A percentile compares a stretch with the other conserved stretches of the same genome.
Evolutionary conservation across 2,888 invertebrate genomes (phyloP).

Genomic region (Nudaria mundana): DNA sequence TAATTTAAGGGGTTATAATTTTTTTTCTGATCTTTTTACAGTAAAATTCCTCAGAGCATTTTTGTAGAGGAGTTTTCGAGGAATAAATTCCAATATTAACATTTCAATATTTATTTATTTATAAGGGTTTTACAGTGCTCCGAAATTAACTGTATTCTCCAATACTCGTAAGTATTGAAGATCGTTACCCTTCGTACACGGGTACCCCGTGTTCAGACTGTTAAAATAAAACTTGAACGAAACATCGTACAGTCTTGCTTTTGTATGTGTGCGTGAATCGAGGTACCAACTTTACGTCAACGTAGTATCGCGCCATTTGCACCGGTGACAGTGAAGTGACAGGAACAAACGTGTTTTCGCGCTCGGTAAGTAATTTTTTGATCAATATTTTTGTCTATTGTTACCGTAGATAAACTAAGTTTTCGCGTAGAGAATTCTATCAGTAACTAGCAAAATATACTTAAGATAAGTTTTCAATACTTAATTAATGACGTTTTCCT

Average conservation of each 20-base stretch:
- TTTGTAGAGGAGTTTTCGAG: too few species aligned
- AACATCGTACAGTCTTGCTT: conserved; percentile 2
- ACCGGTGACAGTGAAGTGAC: neutral
- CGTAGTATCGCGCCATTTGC: conserved; percentile 3
- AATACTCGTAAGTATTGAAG: too few species aligned
- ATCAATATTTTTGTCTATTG: neutral
- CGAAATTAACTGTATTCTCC: too few species aligned
- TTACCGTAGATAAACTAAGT: neutral
- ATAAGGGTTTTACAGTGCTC: too few species aligned
- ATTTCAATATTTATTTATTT: too few species aligned
- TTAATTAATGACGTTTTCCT: conserved; percentile 1
- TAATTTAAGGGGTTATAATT: too few species aligned
- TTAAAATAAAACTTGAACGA: conserved; percentile 6
- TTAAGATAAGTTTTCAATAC: neutral
- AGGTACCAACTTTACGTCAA: conserved; percentile 1
- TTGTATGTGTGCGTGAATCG: conserved; percentile 7
- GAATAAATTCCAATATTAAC: too few species aligned
- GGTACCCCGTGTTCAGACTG: neutral
- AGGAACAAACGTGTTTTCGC: conserved; percentile 5
- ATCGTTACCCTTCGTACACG: conserved; percentile 4
- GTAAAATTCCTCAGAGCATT: too few species aligned
- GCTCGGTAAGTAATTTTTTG: conserved; percentile 1
- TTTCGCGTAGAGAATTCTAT: neutral
- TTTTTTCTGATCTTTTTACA: too few species aligned
- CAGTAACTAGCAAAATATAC: neutral